Evolutionary conservation across 2,797 vertebrate species (phyloP).

Genomic region (Sebastolobus alascanus): DNA sequence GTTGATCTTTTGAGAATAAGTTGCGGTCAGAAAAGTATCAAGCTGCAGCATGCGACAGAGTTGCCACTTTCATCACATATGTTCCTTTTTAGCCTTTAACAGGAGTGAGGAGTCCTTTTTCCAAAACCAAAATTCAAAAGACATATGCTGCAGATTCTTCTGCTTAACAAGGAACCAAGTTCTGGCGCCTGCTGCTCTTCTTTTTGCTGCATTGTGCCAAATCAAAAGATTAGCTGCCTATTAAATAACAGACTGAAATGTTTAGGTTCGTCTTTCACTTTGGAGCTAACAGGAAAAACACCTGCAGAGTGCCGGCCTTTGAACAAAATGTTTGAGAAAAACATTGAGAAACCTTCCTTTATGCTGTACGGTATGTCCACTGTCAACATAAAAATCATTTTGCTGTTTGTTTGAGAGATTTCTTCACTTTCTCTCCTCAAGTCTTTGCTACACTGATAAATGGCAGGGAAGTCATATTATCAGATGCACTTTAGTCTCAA

Average conservation of each 20-base stretch:
- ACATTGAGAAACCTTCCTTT: not conserved
- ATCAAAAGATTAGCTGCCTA: slow-evolving; percentile 22
- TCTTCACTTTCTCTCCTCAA: slow-evolving; percentile 2
- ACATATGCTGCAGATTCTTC: slow-evolving; percentile 30
- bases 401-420: not conserved
- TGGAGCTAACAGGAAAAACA: not conserved
- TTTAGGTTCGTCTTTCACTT: slow-evolving; percentile 10
- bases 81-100: slow-evolving; percentile 32
- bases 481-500: slow-evolving; percentile 15
- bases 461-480: slow-evolving; percentile 6
- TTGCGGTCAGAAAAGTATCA: not conserved
- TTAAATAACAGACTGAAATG: not conserved
- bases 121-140: slow-evolving; percentile 29
- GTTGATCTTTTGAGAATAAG: not conserved
- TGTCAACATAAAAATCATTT: slow-evolving; percentile 13
- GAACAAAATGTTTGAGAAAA: not conserved
- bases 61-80: slow-evolving; percentile 15
- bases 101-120: slow-evolving; percentile 10
- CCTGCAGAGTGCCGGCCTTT: not conserved
- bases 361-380: not conserved
- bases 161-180: slow-evolving; percentile 27
- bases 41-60: not conserved
- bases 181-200: slow-evolving; percentile 1
- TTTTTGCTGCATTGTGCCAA: not conserved
- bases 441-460: slow-evolving; percentile 22